Evolutionary conservation across 2,797 vertebrate species (phyloP).

Genomic region (Hafferia zeledoni): DNA sequence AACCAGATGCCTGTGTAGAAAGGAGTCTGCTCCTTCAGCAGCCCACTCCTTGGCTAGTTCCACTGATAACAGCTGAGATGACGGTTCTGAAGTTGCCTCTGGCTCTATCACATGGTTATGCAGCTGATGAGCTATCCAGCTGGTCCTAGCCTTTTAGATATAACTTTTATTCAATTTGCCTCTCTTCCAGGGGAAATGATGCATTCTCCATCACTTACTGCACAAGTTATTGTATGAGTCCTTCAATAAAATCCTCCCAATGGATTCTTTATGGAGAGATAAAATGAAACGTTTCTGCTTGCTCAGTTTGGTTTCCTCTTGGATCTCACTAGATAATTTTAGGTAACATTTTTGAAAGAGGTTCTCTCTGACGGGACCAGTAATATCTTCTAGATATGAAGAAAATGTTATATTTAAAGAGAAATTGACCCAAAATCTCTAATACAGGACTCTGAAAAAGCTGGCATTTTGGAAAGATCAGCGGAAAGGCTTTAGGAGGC

Average conservation of each 20-base stretch:
- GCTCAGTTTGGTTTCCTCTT: not conserved
- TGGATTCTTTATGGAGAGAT: not conserved
- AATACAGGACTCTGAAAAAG: not conserved
- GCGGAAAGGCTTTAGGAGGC: not conserved
- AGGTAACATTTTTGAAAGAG: not conserved
- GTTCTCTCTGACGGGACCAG: not conserved
- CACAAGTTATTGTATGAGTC: not conserved
- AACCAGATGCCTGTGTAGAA: slow-evolving; percentile 33
- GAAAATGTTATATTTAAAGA: not conserved
- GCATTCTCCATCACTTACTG: slow-evolving; percentile 18
- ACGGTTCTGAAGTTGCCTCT: slow-evolving; percentile 60
- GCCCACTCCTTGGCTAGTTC: slow-evolving; percentile 28
- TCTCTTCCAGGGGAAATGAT: slow-evolving; percentile 28
- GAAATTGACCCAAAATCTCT: not conserved
- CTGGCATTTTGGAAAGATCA: not conserved
- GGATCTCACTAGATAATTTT: not conserved
- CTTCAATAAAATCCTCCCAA: not conserved
- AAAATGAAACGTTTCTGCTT: slow-evolving; percentile 15
- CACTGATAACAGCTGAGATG: slow-evolving; percentile 28
- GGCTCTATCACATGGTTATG: slow-evolving; percentile 49
- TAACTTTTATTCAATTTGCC: not conserved
- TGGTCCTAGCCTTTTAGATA: slow-evolving; percentile 19
- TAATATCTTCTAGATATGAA: not conserved
- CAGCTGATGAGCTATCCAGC: slow-evolving; percentile 50
- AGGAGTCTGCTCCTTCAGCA: slow-evolving; percentile 36